Base-by-base conservation (phyloP, 2,888 invertebrate species). In the Orchestes rusci region DNA sequence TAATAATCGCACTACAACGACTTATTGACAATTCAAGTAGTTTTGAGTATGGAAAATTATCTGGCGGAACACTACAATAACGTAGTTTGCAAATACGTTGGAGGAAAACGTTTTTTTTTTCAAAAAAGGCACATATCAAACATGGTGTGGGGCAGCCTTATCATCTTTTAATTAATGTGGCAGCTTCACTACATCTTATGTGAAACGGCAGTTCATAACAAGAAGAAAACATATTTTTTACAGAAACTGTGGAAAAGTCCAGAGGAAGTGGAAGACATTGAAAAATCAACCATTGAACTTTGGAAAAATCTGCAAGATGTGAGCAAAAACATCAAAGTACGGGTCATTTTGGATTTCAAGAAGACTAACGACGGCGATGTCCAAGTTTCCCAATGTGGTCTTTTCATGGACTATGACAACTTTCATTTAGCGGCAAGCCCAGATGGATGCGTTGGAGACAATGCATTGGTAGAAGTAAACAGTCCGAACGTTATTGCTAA, bases 221-320 rank as follows among this genome's bases (percentile, higher is more conserved):
- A n/a, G n/a, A n/a, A n/a, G n/a, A n/a, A n/a, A n/a, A n/a, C n/a
- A n/a, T n/a, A n/a, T n/a, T n/a, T n/a, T n/a, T n/a, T n/a, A n/a
- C n/a, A n/a, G n/a, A n/a, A n/a, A n/a, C n/a, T n/a, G n/a, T n/a
- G n/a, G n/a, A n/a, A n/a, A n/a, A n/a, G n/a, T n/a, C n/a, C n/a
- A n/a, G n/a, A n/a, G n/a, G 16, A n/a, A n/a, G n/a, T n/a, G n/a
- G n/a, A n/a, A n/a, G n/a, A n/a, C n/a, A n/a, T n/a, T n/a, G n/a
- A n/a, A 34, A 3, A 10, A 10, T 12, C 3, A 12, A 34, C 15
- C 18, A 15, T 16, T 17, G 16, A 20, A 19, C n/a, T 36, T 36
- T 36, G 36, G 20, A 3, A n/a, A 19, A 3, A 20, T 20, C 3
- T 36, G 36, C 13, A 36, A 36, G 13, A 20, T 36, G 36, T 27